phyloP scores from a whole-genome alignment of 2,888 invertebrate genomes.

The Empis livida region DNA sequence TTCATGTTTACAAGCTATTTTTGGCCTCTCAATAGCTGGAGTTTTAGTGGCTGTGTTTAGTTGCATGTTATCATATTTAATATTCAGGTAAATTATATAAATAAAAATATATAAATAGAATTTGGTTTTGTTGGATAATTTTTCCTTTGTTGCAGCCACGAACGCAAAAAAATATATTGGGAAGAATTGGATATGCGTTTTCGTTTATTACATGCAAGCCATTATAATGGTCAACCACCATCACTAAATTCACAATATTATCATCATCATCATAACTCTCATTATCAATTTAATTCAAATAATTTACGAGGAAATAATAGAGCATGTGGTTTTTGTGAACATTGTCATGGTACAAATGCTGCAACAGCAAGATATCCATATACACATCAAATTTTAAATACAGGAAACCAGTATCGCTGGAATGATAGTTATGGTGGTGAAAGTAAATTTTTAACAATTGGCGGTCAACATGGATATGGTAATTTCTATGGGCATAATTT shows the following conservation, averaged over 20 bases:
- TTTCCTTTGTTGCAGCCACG: background rate
- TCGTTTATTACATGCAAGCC: conserved; percentile 1
- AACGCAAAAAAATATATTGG: background rate
- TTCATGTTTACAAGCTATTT: conserved; percentile 1
- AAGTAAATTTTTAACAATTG: background rate
- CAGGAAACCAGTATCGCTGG: no score
- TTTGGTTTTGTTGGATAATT: background rate
- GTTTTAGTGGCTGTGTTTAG: background rate
- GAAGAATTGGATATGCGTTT: conserved; percentile 1
- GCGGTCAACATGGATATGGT: background rate
- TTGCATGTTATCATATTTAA: background rate
- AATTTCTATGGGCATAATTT: background rate
- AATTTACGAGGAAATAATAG: background rate
- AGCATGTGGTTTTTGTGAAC: background rate
- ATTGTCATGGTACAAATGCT: background rate
- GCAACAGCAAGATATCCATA: background rate
- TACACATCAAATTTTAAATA: background rate
- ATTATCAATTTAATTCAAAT: background rate
- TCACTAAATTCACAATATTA: background rate
- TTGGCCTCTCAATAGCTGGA: background rate
- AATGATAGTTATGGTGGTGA: background rate
- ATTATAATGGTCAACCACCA: background rate
- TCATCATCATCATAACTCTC: background rate
- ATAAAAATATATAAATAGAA: background rate
- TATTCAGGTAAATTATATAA: background rate